Evolutionary conservation across 2,888 invertebrate genomes (phyloP).

Genomic region (Prenolepis imparis): DNA sequence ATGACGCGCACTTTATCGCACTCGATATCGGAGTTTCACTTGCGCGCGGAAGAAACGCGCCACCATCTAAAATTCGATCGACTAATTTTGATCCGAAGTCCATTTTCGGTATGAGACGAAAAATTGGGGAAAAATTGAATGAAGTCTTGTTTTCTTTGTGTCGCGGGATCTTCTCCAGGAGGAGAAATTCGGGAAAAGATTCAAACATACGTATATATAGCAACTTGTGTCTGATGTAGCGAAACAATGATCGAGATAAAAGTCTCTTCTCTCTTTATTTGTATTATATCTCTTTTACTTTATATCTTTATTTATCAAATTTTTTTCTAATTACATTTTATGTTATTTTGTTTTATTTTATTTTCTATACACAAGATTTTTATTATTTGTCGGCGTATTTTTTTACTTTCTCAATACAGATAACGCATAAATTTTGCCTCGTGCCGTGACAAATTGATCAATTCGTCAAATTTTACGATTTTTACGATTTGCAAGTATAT

Average conservation of each 20-base stretch:
- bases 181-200: background rate
- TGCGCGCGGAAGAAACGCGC: background rate
- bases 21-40: conserved; percentile 29
- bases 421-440: conserved; percentile 1
- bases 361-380: conserved; percentile 2
- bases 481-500: conserved; percentile 14
- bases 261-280: background rate
- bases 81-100: conserved; percentile 18
- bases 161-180: background rate
- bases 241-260: background rate
- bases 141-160: background rate
- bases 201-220: background rate
- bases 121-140: background rate
- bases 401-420: conserved; percentile 7
- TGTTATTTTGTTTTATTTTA: background rate
- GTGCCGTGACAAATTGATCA: conserved; percentile 15
- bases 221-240: background rate
- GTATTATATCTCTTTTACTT: background rate
- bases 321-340: background rate
- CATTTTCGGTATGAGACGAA: background rate
- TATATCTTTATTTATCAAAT: background rate
- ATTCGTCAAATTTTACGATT: conserved; percentile 19
- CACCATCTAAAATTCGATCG: conserved; percentile 24
- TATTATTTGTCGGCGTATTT: conserved; percentile 18
- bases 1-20: conserved; percentile 37